Evolutionary conservation across 1,140 invertebrate species (phyloP).

Genomic region (Conus betulinus): DNA sequence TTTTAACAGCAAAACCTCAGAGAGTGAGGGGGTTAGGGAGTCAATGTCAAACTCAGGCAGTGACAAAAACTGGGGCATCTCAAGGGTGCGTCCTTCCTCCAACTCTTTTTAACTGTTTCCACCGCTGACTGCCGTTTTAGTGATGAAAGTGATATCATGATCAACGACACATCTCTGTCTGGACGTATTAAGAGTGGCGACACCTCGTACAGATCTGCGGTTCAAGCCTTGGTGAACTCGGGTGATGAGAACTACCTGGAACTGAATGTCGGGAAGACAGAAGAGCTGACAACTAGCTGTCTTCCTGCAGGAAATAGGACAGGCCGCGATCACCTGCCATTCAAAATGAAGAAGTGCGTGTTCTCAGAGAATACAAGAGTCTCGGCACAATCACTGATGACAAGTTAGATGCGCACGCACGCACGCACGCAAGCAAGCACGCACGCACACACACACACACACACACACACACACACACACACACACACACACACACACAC

Average conservation of each 20-base stretch:
- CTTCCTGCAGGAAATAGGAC: background rate
- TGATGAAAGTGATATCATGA: background rate
- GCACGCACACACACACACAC: too few species aligned
- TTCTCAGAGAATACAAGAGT: background rate
- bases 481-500: too few species aligned
- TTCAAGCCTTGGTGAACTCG: background rate
- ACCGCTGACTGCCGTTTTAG: too few species aligned
- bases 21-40: too few species aligned
- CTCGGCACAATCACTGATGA: background rate
- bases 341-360: background rate
- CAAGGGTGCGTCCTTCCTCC: too few species aligned
- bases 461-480: too few species aligned
- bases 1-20: too few species aligned
- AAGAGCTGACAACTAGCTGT: background rate
- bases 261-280: background rate
- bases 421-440: too few species aligned
- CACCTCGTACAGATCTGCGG: background rate
- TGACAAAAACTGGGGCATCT: too few species aligned
- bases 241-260: background rate
- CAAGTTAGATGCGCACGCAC: background rate
- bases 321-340: background rate
- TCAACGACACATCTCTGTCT: constrained; percentile 9
- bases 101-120: too few species aligned
- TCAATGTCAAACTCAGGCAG: too few species aligned
- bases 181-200: too few species aligned